A percentile compares a stretch with the other conserved stretches of the same genome.
Conservation (phyloP, 2,888 invertebrate species). For the Chloromyia formosa region DNA sequence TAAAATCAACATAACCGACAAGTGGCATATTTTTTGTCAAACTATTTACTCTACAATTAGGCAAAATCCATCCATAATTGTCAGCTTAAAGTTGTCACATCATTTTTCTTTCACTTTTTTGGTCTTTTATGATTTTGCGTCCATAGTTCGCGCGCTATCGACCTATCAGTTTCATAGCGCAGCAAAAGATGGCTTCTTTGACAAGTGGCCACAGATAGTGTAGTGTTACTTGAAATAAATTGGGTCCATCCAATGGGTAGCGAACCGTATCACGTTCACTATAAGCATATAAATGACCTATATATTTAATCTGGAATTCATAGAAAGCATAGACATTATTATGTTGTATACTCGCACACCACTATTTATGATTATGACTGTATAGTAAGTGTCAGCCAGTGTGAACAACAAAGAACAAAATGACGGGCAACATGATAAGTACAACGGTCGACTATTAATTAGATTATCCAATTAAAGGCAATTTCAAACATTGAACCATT, state of each 20-base stretch:
- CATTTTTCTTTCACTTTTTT: too few species aligned
- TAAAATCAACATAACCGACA: constrained; percentile 12
- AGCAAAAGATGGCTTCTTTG: too few species aligned
- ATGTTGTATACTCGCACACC: not conserved
- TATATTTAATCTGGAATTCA: constrained; percentile 29
- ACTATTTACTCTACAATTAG: constrained; percentile 26
- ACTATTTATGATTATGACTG: too few species aligned
- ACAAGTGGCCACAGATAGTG: too few species aligned
- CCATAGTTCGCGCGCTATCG: constrained; percentile 26
- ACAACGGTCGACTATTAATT: constrained; percentile 21
- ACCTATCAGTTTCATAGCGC: constrained; percentile 7
- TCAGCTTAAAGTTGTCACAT: constrained; percentile 36
- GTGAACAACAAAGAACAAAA: too few species aligned
- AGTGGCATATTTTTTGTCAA: constrained; percentile 1
- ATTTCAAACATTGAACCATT: constrained; percentile 16
- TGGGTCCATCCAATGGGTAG: too few species aligned
- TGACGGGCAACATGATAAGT: not conserved
- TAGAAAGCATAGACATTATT: not conserved
- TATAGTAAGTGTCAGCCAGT: too few species aligned
- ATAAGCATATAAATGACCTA: constrained; percentile 34
- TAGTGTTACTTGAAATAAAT: too few species aligned
- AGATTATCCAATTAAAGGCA: constrained; percentile 39
- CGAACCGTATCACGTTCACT: too few species aligned
- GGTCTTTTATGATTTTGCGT: constrained; percentile 10
- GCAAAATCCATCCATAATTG: constrained; percentile 16